phyloP scores from a whole-genome alignment of 2,888 invertebrate genomes.

The Escarpia spicata region DNA sequence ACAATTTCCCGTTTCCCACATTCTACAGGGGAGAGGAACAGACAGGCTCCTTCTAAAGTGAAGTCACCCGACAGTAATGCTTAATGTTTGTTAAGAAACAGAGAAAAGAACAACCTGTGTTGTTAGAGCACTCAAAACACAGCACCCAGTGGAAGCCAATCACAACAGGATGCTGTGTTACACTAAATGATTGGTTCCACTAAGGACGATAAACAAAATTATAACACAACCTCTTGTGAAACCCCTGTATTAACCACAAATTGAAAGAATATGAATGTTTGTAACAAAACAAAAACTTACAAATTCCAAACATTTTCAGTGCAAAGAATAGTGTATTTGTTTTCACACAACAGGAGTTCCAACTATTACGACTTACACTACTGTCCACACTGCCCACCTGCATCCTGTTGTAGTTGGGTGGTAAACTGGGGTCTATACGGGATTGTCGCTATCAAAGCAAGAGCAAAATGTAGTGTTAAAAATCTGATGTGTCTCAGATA shows the following conservation, averaged over 20 bases:
- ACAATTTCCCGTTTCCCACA: too few relatives aligned
- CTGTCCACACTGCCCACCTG: not conserved
- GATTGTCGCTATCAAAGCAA: not conserved
- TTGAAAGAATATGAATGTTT: not conserved
- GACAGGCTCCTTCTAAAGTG: not conserved
- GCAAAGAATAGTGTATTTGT: not conserved
- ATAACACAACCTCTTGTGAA: not conserved
- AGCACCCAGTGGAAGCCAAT: not conserved
- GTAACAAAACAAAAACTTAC: not conserved
- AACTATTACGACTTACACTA: not conserved
- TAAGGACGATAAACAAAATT: not conserved
- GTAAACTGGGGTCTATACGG: not conserved
- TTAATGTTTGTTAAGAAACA: not conserved
- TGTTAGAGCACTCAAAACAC: not conserved
- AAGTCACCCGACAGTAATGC: not conserved
- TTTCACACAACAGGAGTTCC: not conserved
- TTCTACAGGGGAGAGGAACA: not conserved
- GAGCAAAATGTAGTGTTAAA: not conserved
- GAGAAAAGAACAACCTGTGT: not conserved
- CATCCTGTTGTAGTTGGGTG: not conserved
- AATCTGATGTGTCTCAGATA: not conserved
- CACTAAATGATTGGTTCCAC: constrained; percentile 3
- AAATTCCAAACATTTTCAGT: not conserved
- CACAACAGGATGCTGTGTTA: not conserved
- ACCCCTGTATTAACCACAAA: not conserved